phyloP scores from a whole-genome alignment of 2,113 vertebrate genomes.

The Microtus oregoni region DNA sequence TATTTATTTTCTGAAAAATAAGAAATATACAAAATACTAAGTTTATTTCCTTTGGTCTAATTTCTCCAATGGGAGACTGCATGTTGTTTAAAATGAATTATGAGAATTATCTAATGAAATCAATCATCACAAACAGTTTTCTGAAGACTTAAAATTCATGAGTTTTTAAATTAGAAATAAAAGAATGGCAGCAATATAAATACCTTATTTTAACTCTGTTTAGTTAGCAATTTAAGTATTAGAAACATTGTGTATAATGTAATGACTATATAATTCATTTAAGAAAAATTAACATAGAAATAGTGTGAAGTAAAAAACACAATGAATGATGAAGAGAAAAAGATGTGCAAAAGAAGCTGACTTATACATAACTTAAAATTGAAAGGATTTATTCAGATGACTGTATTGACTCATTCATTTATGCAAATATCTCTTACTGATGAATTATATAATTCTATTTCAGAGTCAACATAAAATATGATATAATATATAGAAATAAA shows the following conservation, averaged over 20 bases:
- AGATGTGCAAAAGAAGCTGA: background rate
- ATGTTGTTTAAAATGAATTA: background rate
- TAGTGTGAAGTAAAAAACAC: background rate
- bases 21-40: slow-evolving; percentile 47
- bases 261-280: slow-evolving; percentile 4
- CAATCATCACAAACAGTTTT: background rate
- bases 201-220: slow-evolving; percentile 16
- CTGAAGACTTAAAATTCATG: slow-evolving; percentile 23
- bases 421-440: background rate
- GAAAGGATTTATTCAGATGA: slow-evolving; percentile 69
- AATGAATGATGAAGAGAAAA: background rate
- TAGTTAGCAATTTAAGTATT: background rate
- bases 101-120: slow-evolving; percentile 35
- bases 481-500: slow-evolving; percentile 67
- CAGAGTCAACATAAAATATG: slow-evolving; percentile 43
- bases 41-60: background rate
- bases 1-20: slow-evolving; percentile 89
- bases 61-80: background rate
- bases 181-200: background rate
- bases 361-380: slow-evolving; percentile 38
- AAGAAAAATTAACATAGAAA: background rate
- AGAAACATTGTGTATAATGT: slow-evolving; percentile 36
- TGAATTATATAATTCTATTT: background rate
- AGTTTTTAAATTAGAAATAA: slow-evolving; percentile 21
- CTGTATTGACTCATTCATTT: slow-evolving; percentile 56